A percentile compares a stretch with the other conserved stretches of the same genome.
These are phyloP conservation scores for Heteromormyrus szaboi DNA, from an alignment of 2,797 vertebrate species.

Conservation along the genomic window DNA sequence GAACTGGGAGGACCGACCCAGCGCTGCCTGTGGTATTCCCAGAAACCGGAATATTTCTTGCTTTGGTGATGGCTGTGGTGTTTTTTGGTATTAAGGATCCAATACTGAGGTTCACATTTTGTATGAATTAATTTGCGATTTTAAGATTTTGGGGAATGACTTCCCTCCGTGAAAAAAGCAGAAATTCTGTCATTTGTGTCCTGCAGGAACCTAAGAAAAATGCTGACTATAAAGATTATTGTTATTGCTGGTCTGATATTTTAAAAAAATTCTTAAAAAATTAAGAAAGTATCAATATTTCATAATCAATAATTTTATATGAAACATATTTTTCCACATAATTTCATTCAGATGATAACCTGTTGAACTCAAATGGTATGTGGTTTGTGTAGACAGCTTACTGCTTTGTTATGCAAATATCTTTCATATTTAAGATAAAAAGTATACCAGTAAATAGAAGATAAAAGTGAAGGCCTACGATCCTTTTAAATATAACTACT, in stretches of 20 bases:
- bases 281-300: background rate
- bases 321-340: background rate
- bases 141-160: background rate
- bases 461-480: background rate
- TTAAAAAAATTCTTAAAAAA: background rate
- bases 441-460: background rate
- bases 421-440: background rate
- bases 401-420: background rate
- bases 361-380: background rate
- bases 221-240: background rate
- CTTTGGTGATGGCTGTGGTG: background rate
- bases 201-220: background rate
- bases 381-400: background rate
- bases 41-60: background rate
- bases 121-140: background rate
- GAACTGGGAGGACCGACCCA: background rate
- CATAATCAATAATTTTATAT: background rate
- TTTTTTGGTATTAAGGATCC: background rate
- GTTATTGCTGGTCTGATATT: background rate
- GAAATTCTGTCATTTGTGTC: background rate
- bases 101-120: background rate
- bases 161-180: background rate
- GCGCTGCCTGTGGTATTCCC: background rate
- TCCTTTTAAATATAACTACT: background rate
- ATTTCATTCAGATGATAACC: background rate